A percentile compares a stretch with the other conserved stretches of the same genome.
phyloP scores from a whole-genome alignment of 2,797 vertebrate genomes.

The Lagocephalus sceleratus region DNA sequence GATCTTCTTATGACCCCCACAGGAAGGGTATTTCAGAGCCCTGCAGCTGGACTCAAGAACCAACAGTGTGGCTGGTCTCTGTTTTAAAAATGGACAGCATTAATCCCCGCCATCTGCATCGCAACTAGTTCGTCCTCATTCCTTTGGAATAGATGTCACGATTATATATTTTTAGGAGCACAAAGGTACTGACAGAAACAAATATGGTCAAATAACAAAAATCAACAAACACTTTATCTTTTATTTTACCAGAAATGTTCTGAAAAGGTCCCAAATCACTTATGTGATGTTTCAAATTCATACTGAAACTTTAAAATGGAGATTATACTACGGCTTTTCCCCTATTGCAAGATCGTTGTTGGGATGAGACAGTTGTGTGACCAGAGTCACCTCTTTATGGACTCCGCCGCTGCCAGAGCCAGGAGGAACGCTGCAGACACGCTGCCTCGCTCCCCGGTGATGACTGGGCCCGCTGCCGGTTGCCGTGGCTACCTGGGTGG shows the following conservation, averaged over 20 bases:
- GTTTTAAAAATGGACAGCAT: conserved; percentile 16
- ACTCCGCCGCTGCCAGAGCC: conserved; percentile 10
- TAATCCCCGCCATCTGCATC: conserved; percentile 24
- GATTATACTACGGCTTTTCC: conserved; percentile 24
- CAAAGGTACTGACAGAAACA: neutral
- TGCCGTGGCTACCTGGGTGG: neutral
- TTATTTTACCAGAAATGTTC: neutral
- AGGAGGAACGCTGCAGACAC: conserved; percentile 13
- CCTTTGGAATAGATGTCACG: neutral
- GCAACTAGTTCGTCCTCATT: conserved; percentile 10
- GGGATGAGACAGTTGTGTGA: conserved; percentile 33
- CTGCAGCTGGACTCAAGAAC: conserved; percentile 26
- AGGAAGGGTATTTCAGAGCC: conserved; percentile 21
- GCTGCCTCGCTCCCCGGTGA: neutral
- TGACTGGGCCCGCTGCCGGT: neutral
- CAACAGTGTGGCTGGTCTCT: neutral
- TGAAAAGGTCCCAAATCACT: neutral
- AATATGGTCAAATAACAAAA: neutral
- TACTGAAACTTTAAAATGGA: conserved; percentile 26
- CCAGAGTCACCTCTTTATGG: conserved; percentile 28
- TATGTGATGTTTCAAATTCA: neutral
- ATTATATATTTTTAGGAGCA: conserved; percentile 1
- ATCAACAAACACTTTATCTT: neutral
- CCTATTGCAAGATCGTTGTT: conserved; percentile 36
- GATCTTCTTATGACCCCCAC: conserved; percentile 22